Percentiles rank a stretch among this genome's conserved stretches.
These are phyloP conservation scores for Corvus moneduloides DNA, from an alignment of 2,113 vertebrate species.

Conservation along the genomic window DNA sequence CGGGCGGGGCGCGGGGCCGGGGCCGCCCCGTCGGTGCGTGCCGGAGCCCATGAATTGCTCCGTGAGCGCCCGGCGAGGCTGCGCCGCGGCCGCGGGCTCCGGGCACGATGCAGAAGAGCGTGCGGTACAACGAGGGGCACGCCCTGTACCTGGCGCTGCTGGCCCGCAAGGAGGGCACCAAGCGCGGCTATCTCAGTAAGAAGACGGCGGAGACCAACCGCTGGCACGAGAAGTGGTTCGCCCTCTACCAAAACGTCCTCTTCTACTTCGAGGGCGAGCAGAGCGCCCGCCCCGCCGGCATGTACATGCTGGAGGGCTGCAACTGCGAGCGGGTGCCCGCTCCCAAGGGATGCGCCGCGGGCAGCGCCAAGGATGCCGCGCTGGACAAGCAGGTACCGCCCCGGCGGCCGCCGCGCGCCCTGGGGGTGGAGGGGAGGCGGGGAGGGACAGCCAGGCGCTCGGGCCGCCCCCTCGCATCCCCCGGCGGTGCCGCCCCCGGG, in stretches of 20 bases:
- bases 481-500: not conserved
- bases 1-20: too few relatives aligned
- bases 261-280: constrained; percentile 98
- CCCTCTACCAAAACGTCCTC: constrained; percentile 93
- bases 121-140: constrained; percentile 96
- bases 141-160: constrained; percentile 88
- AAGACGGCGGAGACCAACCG: constrained; percentile 93
- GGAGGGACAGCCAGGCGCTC: not conserved
- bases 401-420: not conserved
- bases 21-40: not conserved
- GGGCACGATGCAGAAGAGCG: constrained; percentile 91
- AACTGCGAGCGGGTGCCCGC: constrained; percentile 89
- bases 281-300: constrained; percentile 89
- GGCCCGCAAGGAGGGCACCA: constrained; percentile 94
- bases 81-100: not conserved
- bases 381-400: constrained; percentile 93
- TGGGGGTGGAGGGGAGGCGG: not conserved
- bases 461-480: not conserved
- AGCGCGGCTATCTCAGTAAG: constrained; percentile 91
- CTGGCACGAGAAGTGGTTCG: constrained; percentile 98
- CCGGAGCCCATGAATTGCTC: not conserved
- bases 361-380: constrained; percentile 81
- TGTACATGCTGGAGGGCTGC: constrained; percentile 97
- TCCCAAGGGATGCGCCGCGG: constrained; percentile 80
- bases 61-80: not conserved